Percentiles rank a stretch among this genome's conserved stretches.
Conservation (phyloP, 2,888 invertebrate genomes). For the Brachycybe producta region DNA sequence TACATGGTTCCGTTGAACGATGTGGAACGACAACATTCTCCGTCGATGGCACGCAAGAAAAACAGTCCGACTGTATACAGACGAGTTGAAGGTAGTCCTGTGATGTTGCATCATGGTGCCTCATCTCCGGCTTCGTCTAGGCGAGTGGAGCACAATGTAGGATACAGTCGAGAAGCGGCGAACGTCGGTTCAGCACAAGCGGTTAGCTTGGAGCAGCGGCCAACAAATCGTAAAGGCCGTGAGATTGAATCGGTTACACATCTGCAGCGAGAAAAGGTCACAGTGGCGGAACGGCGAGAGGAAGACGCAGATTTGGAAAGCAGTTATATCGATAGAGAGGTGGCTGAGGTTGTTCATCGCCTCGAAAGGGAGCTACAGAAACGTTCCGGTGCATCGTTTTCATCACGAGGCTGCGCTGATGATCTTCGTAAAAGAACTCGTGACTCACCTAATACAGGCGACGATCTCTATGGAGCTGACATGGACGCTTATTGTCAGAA, state of each 20-base stretch:
- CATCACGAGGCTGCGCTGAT: neutral
- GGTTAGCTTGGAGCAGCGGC: neutral
- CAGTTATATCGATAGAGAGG: neutral
- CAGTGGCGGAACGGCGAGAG: neutral
- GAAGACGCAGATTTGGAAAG: neutral
- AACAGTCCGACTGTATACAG: conserved; percentile 1
- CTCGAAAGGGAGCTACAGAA: neutral
- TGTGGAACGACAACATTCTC: neutral
- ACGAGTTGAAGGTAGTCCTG: conserved; percentile 1
- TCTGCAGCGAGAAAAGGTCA: neutral
- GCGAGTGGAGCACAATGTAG: neutral
- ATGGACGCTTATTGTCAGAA: conserved; percentile 18
- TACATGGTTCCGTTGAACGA: neutral
- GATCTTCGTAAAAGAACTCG: neutral
- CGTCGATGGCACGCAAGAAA: neutral
- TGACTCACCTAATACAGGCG: neutral
- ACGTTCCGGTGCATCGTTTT: neutral
- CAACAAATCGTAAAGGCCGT: neutral
- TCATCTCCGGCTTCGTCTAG: neutral
- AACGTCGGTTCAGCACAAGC: no score
- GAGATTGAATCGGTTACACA: neutral
- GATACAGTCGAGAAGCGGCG: neutral
- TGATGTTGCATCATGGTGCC: neutral
- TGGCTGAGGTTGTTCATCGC: neutral
- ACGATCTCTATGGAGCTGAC: conserved; percentile 10